Evolutionary conservation across 1,140 invertebrate species (phyloP).

Genomic region (Bombus huntii): DNA sequence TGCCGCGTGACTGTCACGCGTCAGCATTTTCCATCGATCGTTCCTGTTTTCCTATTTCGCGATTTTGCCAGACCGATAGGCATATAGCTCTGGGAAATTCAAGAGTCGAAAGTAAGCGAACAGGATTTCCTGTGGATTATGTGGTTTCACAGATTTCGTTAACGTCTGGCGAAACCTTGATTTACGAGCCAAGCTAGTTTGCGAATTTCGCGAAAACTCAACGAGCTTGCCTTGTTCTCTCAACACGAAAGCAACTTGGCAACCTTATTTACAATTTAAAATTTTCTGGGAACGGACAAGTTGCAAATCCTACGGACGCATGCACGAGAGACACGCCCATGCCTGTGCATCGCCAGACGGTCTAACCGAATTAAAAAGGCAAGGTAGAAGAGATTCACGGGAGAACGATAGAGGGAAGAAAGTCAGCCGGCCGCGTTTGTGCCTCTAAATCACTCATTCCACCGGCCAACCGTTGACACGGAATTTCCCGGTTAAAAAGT

Average conservation of each 20-base stretch:
- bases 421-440: not conserved
- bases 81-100: not conserved
- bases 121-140: not conserved
- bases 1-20: conserved; percentile 1
- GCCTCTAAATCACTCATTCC: conserved; percentile 2
- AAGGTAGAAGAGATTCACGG: not conserved
- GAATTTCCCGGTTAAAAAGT: conserved; percentile 11
- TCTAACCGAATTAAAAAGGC: not conserved
- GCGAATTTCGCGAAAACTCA: not conserved
- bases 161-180: not conserved
- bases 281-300: not conserved
- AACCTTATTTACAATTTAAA: conserved; percentile 6
- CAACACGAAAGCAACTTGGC: not conserved
- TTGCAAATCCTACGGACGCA: not conserved
- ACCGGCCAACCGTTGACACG: not conserved
- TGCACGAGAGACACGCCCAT: not conserved
- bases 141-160: not conserved
- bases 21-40: conserved; percentile 15
- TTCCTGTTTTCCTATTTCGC: not conserved
- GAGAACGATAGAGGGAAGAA: not conserved
- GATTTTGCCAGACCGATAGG: not conserved
- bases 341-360: not conserved
- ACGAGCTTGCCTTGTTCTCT: not conserved
- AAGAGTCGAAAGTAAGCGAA: not conserved
- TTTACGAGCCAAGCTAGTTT: not conserved